Percentiles rank a stretch among this genome's conserved stretches.
phyloP scores from a whole-genome alignment of 2,113 vertebrate genomes.

The Gallinago media region DNA sequence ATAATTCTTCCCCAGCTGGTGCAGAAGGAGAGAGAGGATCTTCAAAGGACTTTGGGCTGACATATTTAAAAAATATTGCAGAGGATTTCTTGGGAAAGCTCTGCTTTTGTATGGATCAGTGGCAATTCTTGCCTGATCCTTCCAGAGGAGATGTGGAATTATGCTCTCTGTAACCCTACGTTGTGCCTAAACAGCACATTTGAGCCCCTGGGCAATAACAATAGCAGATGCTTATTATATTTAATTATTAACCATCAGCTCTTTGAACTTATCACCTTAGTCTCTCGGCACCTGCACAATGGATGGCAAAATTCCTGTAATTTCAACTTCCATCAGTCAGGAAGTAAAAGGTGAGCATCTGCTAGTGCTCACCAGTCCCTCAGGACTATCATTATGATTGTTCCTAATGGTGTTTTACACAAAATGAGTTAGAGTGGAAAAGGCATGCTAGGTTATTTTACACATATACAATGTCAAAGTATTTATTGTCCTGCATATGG shows the following conservation, averaged over 20 bases:
- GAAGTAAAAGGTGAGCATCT: conserved; percentile 65
- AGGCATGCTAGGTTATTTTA: conserved; percentile 20
- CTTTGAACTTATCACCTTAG: conserved; percentile 68
- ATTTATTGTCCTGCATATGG: background rate
- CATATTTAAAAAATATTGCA: background rate
- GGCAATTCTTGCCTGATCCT: background rate
- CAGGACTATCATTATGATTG: conserved; percentile 26
- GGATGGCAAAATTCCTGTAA: conserved; percentile 47
- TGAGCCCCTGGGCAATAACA: conserved; percentile 38
- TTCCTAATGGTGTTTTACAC: conserved; percentile 42
- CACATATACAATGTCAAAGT: conserved; percentile 15
- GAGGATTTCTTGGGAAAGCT: background rate
- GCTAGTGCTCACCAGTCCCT: conserved; percentile 18
- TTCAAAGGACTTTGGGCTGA: background rate
- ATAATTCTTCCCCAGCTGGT: accelerated
- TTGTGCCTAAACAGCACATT: conserved; percentile 1
- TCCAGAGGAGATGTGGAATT: background rate
- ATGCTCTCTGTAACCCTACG: background rate
- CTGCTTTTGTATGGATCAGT: background rate
- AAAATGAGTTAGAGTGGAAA: conserved; percentile 38
- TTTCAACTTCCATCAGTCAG: conserved; percentile 53
- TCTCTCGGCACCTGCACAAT: conserved; percentile 32
- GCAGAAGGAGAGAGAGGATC: background rate
- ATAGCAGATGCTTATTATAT: conserved; percentile 61
- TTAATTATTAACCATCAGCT: conserved; percentile 66